Conservation (phyloP, 1,140 invertebrate species). For the Andrena cerasifolii region DNA sequence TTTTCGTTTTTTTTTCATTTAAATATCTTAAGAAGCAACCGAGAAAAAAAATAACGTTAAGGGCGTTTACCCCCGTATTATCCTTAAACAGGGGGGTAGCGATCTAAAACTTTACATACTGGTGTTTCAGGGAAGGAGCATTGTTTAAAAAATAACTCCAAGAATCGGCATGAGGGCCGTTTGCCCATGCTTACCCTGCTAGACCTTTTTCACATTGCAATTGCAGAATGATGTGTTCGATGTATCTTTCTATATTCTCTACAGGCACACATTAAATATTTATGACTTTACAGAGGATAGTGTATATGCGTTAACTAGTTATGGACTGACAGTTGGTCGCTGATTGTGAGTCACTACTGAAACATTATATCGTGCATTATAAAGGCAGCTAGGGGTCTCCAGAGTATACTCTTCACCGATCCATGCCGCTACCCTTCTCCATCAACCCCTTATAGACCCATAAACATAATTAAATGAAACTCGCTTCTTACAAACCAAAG, state of each 20-base stretch:
- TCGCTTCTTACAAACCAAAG: neutral
- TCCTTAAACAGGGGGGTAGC: no score
- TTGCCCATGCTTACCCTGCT: no score
- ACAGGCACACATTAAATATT: slow-evolving; percentile 32
- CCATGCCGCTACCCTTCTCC: slow-evolving; percentile 16
- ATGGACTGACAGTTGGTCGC: slow-evolving; percentile 51
- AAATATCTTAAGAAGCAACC: no score
- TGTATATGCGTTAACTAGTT: slow-evolving; percentile 51
- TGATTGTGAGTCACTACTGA: slow-evolving; percentile 55
- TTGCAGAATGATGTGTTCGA: neutral
- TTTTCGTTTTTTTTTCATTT: no score
- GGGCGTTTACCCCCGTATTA: no score
- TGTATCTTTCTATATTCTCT: neutral
- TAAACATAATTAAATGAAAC: slow-evolving; percentile 36
- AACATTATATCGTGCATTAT: slow-evolving; percentile 43
- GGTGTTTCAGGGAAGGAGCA: no score
- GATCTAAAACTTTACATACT: no score
- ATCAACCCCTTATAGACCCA: slow-evolving; percentile 20
- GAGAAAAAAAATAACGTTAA: no score
- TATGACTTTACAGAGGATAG: slow-evolving; percentile 45
- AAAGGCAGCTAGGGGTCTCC: slow-evolving; percentile 23
- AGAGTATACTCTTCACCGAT: slow-evolving; percentile 34
- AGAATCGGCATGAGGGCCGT: no score
- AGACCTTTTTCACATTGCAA: no score
- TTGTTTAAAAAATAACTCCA: no score